Evolutionary conservation across 2,797 vertebrate genomes (phyloP), one percentile per base, ranked within the genome.

Genomic region (Sebastes cheni): DNA sequence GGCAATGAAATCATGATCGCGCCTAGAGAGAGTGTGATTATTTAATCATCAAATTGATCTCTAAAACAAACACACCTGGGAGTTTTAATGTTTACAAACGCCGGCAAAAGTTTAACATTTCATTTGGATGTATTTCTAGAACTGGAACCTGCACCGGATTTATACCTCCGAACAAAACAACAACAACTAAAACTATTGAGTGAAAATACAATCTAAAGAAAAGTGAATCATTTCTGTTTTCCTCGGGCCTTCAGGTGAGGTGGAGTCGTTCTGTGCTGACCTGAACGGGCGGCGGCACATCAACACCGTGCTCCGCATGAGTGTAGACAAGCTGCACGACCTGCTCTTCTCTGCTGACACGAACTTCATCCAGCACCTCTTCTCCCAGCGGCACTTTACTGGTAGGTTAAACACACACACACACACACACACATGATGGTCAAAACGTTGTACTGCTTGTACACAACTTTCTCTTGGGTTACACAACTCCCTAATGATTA

Each of bases 321-420:
- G 96, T 0, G 97, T 97, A 0, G 97, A 98, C 89, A 96, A 95
- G 77, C 95, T 98, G 59, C 95, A 97, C 56, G 96, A 97, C 86
- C 95, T 98, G 90, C 96, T 98, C 12, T 97, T 98, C 94, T 97
- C 97, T 67, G 94, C 94, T 0, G 97, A 98, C 91, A 97, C 96
- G 0, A 91, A 96, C 69, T 98, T 98, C 90, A 94, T 97, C 59
- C 96, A 96, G 83, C 95, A 96, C 84, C 97, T 98, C 76, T 96
- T 97, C 88, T 94, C 95, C 60, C 96, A 97, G 88, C 92, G 97
- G 67, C 97, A 97, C 85, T 97, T 98, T 90, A 98, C 97, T 36
- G 97, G 97, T 98, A 74, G 77, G 90, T 42, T 12, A 42, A 56
- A 36, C 20, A 50, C 32, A 71, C 69, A 32, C 11, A 4, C 2